Evolutionary conservation across 2,888 invertebrate genomes (phyloP).

Genomic region (Dioctria rufipes): DNA sequence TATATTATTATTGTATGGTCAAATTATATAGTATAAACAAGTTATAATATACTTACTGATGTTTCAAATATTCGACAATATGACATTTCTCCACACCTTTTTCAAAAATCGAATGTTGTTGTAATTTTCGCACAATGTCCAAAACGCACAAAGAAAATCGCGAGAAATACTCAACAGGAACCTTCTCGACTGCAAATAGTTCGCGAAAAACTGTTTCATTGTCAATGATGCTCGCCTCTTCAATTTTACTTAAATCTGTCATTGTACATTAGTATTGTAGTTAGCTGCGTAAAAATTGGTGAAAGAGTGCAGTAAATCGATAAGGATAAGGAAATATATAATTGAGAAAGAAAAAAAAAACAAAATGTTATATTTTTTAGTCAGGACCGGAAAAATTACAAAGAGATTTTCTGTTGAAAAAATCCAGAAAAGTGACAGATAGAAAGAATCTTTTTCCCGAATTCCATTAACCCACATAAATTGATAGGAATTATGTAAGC

Average conservation of each 20-base stretch:
- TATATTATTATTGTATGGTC: background rate
- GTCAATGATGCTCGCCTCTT: background rate
- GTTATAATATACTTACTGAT: constrained; percentile 64
- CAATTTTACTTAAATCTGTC: background rate
- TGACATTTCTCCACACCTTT: constrained; percentile 65
- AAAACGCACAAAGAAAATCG: constrained; percentile 66
- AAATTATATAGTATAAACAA: background rate
- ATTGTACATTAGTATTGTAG: background rate
- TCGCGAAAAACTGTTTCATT: constrained; percentile 6
- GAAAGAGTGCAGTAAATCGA: too few relatives aligned
- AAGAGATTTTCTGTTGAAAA: background rate
- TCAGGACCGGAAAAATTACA: background rate
- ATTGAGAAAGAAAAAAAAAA: too few relatives aligned
- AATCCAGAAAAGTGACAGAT: background rate
- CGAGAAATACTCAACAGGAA: constrained; percentile 40
- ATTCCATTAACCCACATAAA: too few relatives aligned
- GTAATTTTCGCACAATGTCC: constrained; percentile 68
- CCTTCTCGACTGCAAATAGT: constrained; percentile 1
- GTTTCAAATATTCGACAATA: constrained; percentile 66
- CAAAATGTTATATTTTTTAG: too few relatives aligned
- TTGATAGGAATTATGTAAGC: too few relatives aligned
- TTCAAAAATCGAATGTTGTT: constrained; percentile 67
- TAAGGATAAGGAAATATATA: too few relatives aligned
- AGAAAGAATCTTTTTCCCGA: background rate
- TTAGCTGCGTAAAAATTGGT: too few relatives aligned